Percentiles rank a stretch among this genome's conserved stretches.
These are phyloP conservation scores for Nibea coibor DNA, from an alignment of 2,113 vertebrate genomes.

Conservation along the genomic window DNA sequence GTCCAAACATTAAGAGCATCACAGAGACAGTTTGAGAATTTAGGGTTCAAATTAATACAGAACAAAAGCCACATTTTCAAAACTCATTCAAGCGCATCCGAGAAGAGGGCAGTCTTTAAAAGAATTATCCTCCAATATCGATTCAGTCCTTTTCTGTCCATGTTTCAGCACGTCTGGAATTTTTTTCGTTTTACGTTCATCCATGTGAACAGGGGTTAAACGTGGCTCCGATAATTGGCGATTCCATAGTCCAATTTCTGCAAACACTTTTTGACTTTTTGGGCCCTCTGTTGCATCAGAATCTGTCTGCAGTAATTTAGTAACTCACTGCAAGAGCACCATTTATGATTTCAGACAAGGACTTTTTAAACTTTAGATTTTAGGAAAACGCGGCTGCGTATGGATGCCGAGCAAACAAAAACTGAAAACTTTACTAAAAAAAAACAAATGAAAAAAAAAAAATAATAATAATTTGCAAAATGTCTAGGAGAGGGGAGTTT, in stretches of 20 bases:
- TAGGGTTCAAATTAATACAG: not conserved
- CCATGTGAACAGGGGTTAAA: conserved; percentile 2
- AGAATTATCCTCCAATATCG: conserved; percentile 18
- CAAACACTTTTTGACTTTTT: conserved; percentile 10
- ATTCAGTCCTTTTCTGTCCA: conserved; percentile 49
- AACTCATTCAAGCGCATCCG: conserved; percentile 1
- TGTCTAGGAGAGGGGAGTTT: conserved; percentile 9
- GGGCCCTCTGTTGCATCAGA: conserved; percentile 7
- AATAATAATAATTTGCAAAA: not conserved
- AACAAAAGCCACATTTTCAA: conserved; percentile 11
- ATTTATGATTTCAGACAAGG: conserved; percentile 11
- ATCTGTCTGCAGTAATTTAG: conserved; percentile 18
- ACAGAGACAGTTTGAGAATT: conserved; percentile 5
- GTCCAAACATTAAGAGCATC: not conserved
- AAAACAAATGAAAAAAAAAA: conserved; percentile 10
- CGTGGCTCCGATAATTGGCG: conserved; percentile 1
- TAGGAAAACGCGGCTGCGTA: not conserved
- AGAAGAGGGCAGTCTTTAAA: conserved; percentile 44
- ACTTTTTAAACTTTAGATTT: not conserved
- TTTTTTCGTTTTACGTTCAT: not conserved
- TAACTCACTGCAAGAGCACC: conserved; percentile 9
- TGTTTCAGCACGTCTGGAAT: conserved; percentile 5
- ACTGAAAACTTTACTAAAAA: not conserved
- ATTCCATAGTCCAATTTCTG: conserved; percentile 20
- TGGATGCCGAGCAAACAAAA: not conserved